Evolutionary conservation across 2,888 invertebrate genomes (phyloP).

Genomic region (Polyploca ridens): DNA sequence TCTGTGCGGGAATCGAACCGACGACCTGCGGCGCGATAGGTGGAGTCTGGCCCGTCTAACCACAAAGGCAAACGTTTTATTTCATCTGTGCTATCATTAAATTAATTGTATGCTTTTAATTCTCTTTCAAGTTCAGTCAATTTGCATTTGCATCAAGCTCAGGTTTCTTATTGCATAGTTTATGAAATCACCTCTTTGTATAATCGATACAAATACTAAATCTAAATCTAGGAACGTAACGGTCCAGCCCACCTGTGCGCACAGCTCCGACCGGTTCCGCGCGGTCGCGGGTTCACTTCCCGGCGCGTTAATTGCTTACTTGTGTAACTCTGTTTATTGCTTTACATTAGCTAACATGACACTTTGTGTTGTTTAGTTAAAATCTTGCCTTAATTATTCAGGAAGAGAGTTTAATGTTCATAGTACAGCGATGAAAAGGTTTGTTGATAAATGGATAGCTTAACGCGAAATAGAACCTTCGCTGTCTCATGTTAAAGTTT

Average conservation of each 20-base stretch:
- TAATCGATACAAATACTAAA: background rate
- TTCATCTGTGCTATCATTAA: too few relatives aligned
- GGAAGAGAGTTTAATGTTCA: background rate
- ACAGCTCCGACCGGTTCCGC: conserved; percentile 18
- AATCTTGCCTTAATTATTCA: background rate
- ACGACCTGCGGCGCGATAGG: too few relatives aligned
- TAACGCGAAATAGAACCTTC: too few relatives aligned
- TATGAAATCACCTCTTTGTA: background rate
- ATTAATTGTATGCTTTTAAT: too few relatives aligned
- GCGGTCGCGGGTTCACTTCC: conserved; percentile 22
- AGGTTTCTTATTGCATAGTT: background rate
- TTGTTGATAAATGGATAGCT: background rate
- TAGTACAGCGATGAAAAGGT: background rate
- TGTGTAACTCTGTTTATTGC: conserved; percentile 1
- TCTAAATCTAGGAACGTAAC: conserved; percentile 23
- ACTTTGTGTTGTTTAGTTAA: background rate
- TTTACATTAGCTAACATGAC: background rate
- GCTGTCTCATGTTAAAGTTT: too few relatives aligned
- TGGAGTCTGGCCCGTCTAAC: too few relatives aligned
- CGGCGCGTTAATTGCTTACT: conserved; percentile 20
- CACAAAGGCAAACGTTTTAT: too few relatives aligned
- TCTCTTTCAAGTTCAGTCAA: too few relatives aligned
- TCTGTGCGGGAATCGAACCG: too few relatives aligned
- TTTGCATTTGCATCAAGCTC: background rate
- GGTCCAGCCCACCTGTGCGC: conserved; percentile 5